Evolutionary conservation across 2,797 vertebrate genomes (phyloP), one percentile per base, ranked within the genome.

Genomic region (Apogon talboti): DNA sequence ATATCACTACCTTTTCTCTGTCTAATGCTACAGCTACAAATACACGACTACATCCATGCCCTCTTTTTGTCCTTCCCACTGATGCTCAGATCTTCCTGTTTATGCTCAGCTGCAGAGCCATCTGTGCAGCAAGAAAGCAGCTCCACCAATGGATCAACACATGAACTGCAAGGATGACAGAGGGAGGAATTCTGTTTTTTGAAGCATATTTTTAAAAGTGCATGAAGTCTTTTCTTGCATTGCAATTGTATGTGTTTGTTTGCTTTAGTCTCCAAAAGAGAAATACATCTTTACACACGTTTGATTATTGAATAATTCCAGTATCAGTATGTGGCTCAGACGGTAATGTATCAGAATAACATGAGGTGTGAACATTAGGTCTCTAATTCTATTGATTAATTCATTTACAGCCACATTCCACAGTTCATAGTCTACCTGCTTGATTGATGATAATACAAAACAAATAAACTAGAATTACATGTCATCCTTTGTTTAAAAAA

Each of bases 1-100:
- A 1, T 16, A 7, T 50, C 3, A 18, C 10, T 49, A 33, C 11
- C 63, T 16, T n/a, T 38, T 35, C 24, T 53, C 2, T 47, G 18
- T 70, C 48, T 40, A 11, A 69, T 28, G 65, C 7, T 35, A 13
- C 3, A 0, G 70, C 56, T 56, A 41, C 49, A 70, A 19, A 63
- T 8, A 6, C 33, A 35, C 13, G 18, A 45, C 40, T 40, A 40
- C 55, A 65, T 53, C 57, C 19, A 28, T 90, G 87, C 69, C 89
- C 90, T 91, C 82, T 81, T 66, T 67, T 59, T 83, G 88, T 77
- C 89, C 89, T 91, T 91, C 86, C 46, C 47, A 69, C 55, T 56
- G 82, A 84, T 78, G 58, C 4, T 57, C 45, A 86, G 64, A 83
- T 79, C 82, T 87, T 87, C 85, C 86, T 78, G 80, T 86, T 85